Percentiles rank a stretch among this genome's conserved stretches.
Evolutionary conservation across 2,797 vertebrate genomes (phyloP).

Genomic region (Glossophaga mutica): DNA sequence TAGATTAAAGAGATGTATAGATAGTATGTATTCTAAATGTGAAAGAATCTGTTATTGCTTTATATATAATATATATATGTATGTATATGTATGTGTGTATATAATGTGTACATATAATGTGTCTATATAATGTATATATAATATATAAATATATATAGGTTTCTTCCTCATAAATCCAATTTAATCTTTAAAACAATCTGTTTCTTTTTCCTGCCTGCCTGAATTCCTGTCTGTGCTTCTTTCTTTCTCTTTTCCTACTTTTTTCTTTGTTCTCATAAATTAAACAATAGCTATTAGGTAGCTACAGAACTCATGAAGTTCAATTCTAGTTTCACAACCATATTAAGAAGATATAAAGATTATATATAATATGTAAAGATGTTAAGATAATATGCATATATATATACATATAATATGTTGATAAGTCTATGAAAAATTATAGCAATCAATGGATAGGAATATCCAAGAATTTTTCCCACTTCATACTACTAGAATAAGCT

Average conservation of each 20-base stretch:
- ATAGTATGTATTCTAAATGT: background rate
- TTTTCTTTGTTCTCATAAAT: slow-evolving; percentile 29
- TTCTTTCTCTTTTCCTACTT: background rate
- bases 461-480: background rate
- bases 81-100: background rate
- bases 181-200: background rate
- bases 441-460: slow-evolving; percentile 35
- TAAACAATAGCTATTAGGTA: background rate
- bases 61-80: background rate
- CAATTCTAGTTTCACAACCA: background rate
- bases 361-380: background rate
- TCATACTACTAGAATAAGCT: background rate
- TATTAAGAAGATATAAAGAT: background rate
- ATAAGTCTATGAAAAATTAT: background rate
- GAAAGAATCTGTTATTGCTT: background rate
- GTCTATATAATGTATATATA: no score
- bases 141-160: background rate
- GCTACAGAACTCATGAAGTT: background rate
- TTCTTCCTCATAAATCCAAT: background rate
- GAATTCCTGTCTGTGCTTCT: background rate
- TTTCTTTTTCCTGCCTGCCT: background rate
- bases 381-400: background rate
- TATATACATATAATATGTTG: background rate
- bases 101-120: background rate
- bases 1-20: background rate